A percentile compares a stretch with the other conserved stretches of the same genome.
These are phyloP conservation scores for Nettapus auritus DNA, from an alignment of 2,113 vertebrate genomes.

Conservation along the genomic window DNA sequence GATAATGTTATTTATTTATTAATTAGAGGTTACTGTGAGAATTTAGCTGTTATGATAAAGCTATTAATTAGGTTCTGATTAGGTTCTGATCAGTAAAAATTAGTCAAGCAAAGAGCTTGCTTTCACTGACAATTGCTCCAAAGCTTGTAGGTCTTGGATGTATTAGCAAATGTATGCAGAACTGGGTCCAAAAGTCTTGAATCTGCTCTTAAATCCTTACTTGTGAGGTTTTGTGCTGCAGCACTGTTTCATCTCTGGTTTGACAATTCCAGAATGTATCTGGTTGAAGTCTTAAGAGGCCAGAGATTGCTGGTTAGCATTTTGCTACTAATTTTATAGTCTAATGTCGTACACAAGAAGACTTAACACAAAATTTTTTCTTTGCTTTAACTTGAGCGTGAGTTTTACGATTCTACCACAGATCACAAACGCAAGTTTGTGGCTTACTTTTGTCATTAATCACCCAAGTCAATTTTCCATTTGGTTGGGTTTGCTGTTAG, in stretches of 20 bases:
- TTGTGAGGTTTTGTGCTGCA: not conserved
- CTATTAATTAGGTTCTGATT: not conserved
- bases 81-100: not conserved
- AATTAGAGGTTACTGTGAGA: not conserved
- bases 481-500: conserved; percentile 17
- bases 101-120: not conserved
- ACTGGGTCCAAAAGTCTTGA: not conserved
- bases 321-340: not conserved
- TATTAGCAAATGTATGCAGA: not conserved
- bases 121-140: accelerated
- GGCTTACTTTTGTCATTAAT: not conserved
- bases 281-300: not conserved
- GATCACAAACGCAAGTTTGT: not conserved
- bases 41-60: not conserved
- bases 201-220: not conserved
- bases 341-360: accelerated
- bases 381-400: accelerated
- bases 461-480: conserved; percentile 31
- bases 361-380: accelerated
- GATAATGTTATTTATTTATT: not conserved
- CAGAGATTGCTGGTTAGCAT: not conserved
- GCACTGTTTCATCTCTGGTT: not conserved
- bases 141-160: not conserved
- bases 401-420: not conserved
- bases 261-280: not conserved